Evolutionary conservation across 92 coral and sea anemone genomes (phyloP), one percentile per base, ranked within the genome.

Genomic region (Palythoa caribaeorum): DNA sequence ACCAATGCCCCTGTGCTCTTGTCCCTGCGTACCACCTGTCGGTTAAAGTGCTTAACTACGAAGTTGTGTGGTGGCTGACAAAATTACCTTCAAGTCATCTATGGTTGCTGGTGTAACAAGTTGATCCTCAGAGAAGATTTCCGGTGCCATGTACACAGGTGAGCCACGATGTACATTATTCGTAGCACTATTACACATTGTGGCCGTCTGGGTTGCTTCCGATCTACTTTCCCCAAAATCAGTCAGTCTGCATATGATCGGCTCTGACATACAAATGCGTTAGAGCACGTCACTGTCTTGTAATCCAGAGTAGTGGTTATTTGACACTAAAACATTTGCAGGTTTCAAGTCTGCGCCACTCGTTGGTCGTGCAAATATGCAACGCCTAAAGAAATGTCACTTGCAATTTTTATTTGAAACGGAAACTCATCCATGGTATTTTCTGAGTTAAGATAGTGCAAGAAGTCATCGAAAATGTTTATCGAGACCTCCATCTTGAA

Each of bases 321-420:
- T 76, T 1, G 57, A 39, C 5, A 76, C 62, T 11, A 76, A 15
- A 2, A 76, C 57, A 47, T 76, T 76, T 0, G 60, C 79, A 7
- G 79, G 60, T n/a, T 76, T 76, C 6, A 76, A 19, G 19, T 76
- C 62, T 76, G 60, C 1, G 60, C 38, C 1, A 76, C 5, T 8
- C 28, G 11, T 8, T 48, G 10, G 1, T 48, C 4, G 60, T 76
- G 79, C 36, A 76, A 54, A 21, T 47, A 76, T 10, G 28, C 57
- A 17, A 76, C 9, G 6, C 79, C 79, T 35, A 35, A 4, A 17
- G 70, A 71, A 66, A 88, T 88, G 55, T 71, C 87, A 5, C n/a
- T 51, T 38, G 59, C 88, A 12, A 73, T 52, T 84, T 84, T 72
- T 13, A 50, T 1, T 2, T 47, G 68, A 51, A 84, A 71, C 2